Conservation (phyloP, 2,113 vertebrate genomes). For the Poecilia latipinna region DNA sequence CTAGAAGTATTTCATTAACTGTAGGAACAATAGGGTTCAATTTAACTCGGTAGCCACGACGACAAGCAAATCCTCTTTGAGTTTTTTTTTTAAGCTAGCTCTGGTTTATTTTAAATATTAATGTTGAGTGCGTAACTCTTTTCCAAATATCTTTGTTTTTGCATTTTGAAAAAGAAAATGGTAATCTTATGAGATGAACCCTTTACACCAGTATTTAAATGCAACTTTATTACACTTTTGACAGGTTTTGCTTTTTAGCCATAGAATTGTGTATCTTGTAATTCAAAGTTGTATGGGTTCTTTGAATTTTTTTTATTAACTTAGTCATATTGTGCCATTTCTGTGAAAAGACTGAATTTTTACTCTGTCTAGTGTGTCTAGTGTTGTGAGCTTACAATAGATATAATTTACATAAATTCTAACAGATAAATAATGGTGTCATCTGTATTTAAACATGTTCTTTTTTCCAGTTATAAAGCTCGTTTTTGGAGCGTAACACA, state of each 20-base stretch:
- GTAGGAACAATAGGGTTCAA: too few species aligned
- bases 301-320: not conserved
- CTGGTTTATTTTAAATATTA: not conserved
- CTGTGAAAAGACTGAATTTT: not conserved
- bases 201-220: too few species aligned
- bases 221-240: too few species aligned
- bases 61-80: not conserved
- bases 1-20: too few species aligned
- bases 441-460: too few species aligned
- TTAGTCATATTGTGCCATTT: not conserved
- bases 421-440: too few species aligned
- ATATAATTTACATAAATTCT: too few species aligned
- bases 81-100: not conserved
- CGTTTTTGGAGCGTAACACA: not conserved
- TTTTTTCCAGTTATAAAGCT: not conserved
- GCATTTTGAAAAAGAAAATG: too few species aligned
- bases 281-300: not conserved
- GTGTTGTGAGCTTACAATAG: not conserved
- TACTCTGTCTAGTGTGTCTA: not conserved
- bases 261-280: not conserved
- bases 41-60: too few species aligned
- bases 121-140: too few species aligned
- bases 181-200: too few species aligned
- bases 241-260: not conserved
- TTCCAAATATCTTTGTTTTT: too few species aligned